Conservation (phyloP, 2,113 vertebrate species). For the Eptatretus burgeri region DNA sequence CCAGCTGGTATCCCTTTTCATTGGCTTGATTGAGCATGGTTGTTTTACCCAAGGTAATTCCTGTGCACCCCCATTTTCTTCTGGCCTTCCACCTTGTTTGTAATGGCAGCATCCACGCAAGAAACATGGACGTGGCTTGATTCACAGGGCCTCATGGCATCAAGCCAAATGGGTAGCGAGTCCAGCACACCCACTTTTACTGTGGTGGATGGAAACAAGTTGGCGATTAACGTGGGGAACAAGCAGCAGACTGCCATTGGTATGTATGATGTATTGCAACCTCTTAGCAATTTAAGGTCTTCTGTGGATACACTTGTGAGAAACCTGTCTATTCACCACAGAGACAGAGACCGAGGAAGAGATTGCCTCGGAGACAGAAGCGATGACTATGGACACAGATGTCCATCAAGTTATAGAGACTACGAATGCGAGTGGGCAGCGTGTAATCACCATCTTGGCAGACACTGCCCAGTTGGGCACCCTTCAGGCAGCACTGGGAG, state of each 20-base stretch:
- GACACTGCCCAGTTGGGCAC: conserved; percentile 37
- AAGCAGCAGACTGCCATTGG: not conserved
- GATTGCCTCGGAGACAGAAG: conserved; percentile 17
- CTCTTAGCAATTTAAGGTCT: too few species aligned
- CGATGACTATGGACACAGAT: conserved; percentile 17
- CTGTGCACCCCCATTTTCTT: not conserved
- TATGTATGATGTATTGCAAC: too few species aligned
- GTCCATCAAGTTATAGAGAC: conserved; percentile 28
- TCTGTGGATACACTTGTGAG: too few species aligned
- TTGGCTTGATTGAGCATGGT: too few species aligned
- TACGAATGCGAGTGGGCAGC: conserved; percentile 20
- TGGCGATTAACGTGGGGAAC: conserved; percentile 6
- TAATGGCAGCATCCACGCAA: not conserved
- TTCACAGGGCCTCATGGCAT: not conserved
- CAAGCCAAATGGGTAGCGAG: not conserved
- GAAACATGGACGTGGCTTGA: conserved; percentile 4
- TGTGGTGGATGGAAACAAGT: not conserved
- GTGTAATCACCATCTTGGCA: conserved; percentile 27
- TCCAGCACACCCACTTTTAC: not conserved
- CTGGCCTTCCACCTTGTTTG: not conserved
- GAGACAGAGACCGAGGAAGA: conserved; percentile 23
- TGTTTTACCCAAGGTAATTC: too few species aligned
- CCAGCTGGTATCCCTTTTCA: too few species aligned
- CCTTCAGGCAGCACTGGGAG: conserved; percentile 25
- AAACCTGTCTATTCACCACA: too few species aligned